Conservation (phyloP, 2,797 vertebrate genomes). For the Oophaga sylvatica region DNA sequence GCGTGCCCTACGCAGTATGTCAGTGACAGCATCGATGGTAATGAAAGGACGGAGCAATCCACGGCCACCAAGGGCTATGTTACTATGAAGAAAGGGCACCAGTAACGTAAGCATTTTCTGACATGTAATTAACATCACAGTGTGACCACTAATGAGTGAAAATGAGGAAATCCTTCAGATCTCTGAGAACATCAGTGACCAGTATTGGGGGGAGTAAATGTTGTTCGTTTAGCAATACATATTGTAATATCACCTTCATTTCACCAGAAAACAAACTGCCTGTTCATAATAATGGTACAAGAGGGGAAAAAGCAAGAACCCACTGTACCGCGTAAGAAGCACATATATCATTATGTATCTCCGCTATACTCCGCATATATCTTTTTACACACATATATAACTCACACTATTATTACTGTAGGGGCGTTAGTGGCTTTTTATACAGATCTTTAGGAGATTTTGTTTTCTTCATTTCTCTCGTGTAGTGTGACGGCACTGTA, state of each 20-base stretch:
- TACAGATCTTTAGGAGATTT: constrained; percentile 24
- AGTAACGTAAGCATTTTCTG: background rate
- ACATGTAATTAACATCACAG: background rate
- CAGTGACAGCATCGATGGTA: background rate
- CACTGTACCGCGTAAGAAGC: constrained; percentile 77
- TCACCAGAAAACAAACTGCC: background rate
- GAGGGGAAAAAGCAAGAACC: constrained; percentile 72
- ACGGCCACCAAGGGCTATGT: background rate
- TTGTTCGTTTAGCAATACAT: constrained; percentile 10
- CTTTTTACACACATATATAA: constrained; percentile 70
- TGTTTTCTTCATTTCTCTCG: constrained; percentile 66
- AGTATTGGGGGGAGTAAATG: background rate
- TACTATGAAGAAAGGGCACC: background rate
- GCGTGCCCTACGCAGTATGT: background rate
- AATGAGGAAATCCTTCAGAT: background rate
- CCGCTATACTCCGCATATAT: constrained; percentile 73
- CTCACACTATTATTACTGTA: constrained; percentile 73
- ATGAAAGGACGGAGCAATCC: background rate
- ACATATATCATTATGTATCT: constrained; percentile 79
- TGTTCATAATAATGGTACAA: constrained; percentile 71
- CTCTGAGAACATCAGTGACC: background rate
- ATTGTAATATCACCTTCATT: background rate
- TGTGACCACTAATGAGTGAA: background rate
- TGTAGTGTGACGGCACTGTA: constrained; percentile 67
- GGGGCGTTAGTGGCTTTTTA: constrained; percentile 74